Evolutionary conservation across 2,113 vertebrate species (phyloP), one percentile per base, ranked within the genome.

Genomic region (Oryzias celebensis): DNA sequence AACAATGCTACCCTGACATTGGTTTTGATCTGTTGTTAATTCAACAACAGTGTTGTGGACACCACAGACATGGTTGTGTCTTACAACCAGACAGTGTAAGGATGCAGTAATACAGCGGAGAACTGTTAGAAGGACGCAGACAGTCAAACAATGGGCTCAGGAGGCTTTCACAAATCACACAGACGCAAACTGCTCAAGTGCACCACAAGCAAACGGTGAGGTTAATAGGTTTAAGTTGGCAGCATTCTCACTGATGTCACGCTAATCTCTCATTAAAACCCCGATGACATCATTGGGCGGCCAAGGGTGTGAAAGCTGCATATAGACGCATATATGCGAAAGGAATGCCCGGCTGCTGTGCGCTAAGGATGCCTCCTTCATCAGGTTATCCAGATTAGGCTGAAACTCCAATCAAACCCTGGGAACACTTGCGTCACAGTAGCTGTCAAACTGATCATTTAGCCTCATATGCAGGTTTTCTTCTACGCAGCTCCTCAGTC

Each of bases 211-310:
- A 83, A 84, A 87, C 68, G 78, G 74, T 65, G 58, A 66, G 45
- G 75, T 76, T 90, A 88, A 89, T 81, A 78, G 85, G 89, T 85
- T 90, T 87, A 90, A 75, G 62, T 73, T 84, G 85, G 79, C 82
- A 74, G 61, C 46, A 3, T 57, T 67, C 79, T 79, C 62, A 23
- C 58, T 90, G 85, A 89, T 87, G 85, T 90, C 86, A 89, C 67
- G 77, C 79, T 89, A 89, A 89, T 88, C 87, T 77, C 71, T 71
- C 63, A 80, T 72, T 87, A 87, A 87, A 87, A 58, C 81, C 81
- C 49, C 42, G 73, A 78, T 90, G 89, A 89, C 87, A 84, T 87
- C 85, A 90, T 56, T 24, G 56, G 60, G 36, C 62, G 31, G 58
- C 65, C 47, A 60, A 71, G 63, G 20, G 63, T 75, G 48, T 71